Percentiles rank a stretch among this genome's conserved stretches.
Evolutionary conservation across 2,888 invertebrate genomes (phyloP).

Genomic region (Oasisia sp.): DNA sequence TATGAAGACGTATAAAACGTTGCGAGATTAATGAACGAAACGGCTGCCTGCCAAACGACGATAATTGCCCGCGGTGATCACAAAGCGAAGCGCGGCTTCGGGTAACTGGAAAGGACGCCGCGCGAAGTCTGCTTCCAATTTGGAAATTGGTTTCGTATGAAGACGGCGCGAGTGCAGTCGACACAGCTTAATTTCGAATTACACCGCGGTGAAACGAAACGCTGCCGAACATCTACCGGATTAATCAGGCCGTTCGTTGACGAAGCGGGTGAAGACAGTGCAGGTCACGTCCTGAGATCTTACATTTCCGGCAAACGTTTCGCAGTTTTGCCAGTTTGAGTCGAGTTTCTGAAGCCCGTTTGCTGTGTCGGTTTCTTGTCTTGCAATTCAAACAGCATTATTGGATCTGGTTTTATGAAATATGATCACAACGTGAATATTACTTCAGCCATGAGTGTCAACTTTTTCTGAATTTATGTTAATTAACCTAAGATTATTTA

Average conservation of each 20-base stretch:
- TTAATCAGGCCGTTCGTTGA: neutral
- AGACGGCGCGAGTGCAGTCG: neutral
- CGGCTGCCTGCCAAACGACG: neutral
- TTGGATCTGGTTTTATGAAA: no score
- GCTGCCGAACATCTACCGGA: neutral
- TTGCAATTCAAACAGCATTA: neutral
- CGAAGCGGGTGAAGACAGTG: neutral
- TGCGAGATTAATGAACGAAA: constrained; percentile 17
- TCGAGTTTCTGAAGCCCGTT: neutral
- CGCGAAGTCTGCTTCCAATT: constrained; percentile 13
- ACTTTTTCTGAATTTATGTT: no score
- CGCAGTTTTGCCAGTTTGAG: neutral
- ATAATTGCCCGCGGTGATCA: constrained; percentile 17
- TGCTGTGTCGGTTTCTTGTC: neutral
- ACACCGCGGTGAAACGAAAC: neutral
- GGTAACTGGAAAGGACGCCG: neutral
- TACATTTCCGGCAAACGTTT: neutral
- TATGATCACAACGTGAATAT: no score
- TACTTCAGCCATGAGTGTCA: no score
- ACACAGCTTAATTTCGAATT: constrained; percentile 6
- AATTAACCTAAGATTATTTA: no score
- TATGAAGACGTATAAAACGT: constrained; percentile 2
- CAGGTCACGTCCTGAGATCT: neutral
- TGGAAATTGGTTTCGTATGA: constrained; percentile 17
- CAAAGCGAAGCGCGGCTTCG: neutral